Percentiles rank a stretch among this genome's conserved stretches.
Conservation (phyloP, 2,888 invertebrate genomes). For the Calameuta pallipes region DNA sequence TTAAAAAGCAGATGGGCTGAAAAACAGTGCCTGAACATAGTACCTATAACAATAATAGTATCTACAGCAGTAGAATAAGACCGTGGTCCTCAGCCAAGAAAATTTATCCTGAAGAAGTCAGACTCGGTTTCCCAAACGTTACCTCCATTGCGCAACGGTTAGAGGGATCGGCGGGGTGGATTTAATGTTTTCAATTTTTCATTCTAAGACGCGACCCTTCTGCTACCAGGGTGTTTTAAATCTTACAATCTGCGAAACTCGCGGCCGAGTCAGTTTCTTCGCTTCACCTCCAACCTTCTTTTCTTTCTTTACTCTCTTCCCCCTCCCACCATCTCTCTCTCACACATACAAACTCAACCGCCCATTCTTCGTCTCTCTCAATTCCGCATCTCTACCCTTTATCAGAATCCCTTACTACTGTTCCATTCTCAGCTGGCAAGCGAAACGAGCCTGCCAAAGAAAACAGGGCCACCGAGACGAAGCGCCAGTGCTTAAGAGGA, state of each 20-base stretch:
- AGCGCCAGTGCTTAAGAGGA: not conserved
- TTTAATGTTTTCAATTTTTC: constrained; percentile 34
- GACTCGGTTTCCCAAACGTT: not conserved
- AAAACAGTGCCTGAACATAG: not conserved
- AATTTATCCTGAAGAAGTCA: not conserved
- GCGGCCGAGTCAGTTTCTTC: constrained; percentile 15
- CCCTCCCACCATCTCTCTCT: too few relatives aligned
- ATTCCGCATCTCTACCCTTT: not conserved
- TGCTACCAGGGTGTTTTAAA: constrained; percentile 29
- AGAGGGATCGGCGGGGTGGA: not conserved
- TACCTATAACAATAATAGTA: not conserved
- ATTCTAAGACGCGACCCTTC: constrained; percentile 14
- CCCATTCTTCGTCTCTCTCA: not conserved
- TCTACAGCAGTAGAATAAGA: not conserved
- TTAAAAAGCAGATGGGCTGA: not conserved
- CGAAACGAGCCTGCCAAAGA: constrained; percentile 21
- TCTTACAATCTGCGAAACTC: constrained; percentile 34
- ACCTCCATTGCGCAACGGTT: not conserved
- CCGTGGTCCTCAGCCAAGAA: not conserved
- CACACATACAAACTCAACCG: not conserved
- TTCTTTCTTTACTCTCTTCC: too few relatives aligned
- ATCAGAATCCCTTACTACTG: not conserved
- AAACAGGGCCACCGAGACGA: not conserved
- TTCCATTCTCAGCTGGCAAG: constrained; percentile 14
- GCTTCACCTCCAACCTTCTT: not conserved